These are phyloP conservation scores for Rotaria magnacalcarata DNA, from an alignment of 2,888 invertebrate genomes.

Conservation along the genomic window DNA sequence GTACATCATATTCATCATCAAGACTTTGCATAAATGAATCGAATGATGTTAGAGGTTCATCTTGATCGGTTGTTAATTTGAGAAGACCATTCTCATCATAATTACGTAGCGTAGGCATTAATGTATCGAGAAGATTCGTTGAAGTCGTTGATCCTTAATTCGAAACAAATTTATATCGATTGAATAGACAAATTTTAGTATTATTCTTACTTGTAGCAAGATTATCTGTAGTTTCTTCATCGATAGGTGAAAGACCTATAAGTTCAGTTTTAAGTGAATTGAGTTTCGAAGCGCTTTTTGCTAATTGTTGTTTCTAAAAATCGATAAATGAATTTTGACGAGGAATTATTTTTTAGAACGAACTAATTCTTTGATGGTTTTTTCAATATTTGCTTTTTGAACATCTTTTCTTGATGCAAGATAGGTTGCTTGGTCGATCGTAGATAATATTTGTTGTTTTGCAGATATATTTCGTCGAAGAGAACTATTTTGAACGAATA, in stretches of 20 bases:
- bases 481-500: neutral
- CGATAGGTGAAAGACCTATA: neutral
- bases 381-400: conserved; percentile 27
- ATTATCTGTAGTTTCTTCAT: neutral
- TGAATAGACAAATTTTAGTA: no score
- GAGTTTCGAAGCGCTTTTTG: neutral
- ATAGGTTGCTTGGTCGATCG: conserved; percentile 9
- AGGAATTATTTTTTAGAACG: neutral
- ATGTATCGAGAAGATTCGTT: neutral
- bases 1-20: conserved; percentile 12
- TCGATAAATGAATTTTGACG: neutral
- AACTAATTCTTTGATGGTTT: conserved; percentile 19
- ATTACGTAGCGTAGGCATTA: conserved; percentile 12
- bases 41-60: neutral
- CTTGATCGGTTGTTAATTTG: neutral
- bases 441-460: conserved; percentile 20
- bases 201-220: neutral
- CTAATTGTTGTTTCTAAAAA: conserved; percentile 20
- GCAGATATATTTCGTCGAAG: conserved; percentile 16
- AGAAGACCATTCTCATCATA: conserved; percentile 27
- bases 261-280: conserved; percentile 1
- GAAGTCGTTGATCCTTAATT: neutral
- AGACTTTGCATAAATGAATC: conserved; percentile 24
- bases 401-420: neutral
- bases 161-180: no score